Percentiles rank a stretch among this genome's conserved stretches.
phyloP scores from a whole-genome alignment of 2,797 vertebrate genomes.

The Xenopus petersii region DNA sequence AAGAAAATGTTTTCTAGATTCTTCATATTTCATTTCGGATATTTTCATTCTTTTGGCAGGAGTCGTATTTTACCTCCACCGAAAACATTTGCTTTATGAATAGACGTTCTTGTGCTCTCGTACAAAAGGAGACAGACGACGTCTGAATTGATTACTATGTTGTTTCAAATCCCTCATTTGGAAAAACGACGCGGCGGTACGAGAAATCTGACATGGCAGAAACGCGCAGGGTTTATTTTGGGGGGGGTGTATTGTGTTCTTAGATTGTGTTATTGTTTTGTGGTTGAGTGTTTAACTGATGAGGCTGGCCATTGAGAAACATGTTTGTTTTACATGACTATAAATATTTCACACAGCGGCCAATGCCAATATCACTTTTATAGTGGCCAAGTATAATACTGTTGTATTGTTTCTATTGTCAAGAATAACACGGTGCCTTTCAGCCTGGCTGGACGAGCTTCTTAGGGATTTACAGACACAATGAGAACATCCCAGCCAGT shows the following conservation, averaged over 20 bases:
- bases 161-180: not conserved
- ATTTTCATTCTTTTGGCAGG: conserved; percentile 22
- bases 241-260: not conserved
- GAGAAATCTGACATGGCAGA: conserved; percentile 4
- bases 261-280: not conserved
- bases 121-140: not conserved
- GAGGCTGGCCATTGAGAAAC: conserved; percentile 3
- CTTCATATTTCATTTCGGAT: conserved; percentile 14
- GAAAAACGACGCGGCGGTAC: not conserved
- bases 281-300: conserved; percentile 10
- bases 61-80: conserved; percentile 14
- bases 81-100: conserved; percentile 17
- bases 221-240: not conserved
- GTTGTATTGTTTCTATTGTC: conserved; percentile 7
- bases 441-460: too few species aligned
- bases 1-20: conserved; percentile 14
- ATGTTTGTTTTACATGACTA: conserved; percentile 24
- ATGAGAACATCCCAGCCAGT: too few species aligned
- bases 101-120: not conserved
- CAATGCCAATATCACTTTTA: not conserved
- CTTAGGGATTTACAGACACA: too few species aligned
- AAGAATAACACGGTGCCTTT: not conserved
- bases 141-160: conserved; percentile 12
- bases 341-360: conserved; percentile 10
- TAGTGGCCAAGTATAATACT: conserved; percentile 20